These are phyloP conservation scores for Stercorarius parasiticus DNA, from an alignment of 2,113 vertebrate species.

Conservation along the genomic window DNA sequence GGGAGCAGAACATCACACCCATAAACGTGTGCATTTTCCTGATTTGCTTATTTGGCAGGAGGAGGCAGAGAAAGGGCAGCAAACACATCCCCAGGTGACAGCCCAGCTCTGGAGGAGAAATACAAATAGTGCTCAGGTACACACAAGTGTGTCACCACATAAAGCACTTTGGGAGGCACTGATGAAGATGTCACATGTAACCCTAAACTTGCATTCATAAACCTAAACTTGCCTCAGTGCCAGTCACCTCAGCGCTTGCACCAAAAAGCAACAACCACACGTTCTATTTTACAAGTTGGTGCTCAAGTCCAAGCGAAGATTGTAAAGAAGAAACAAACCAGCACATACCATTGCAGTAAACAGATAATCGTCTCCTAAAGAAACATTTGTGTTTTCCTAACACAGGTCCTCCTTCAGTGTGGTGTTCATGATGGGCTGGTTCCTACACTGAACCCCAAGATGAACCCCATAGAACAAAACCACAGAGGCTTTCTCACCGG, in stretches of 20 bases:
- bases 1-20: not conserved
- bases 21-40: not conserved
- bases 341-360: not conserved
- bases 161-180: not conserved
- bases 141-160: accelerated
- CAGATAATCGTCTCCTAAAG: not conserved
- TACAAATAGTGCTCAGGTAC: not conserved
- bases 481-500: not conserved
- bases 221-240: not conserved
- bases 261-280: not conserved
- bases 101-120: not conserved
- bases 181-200: not conserved
- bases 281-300: not conserved
- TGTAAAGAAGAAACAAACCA: not conserved
- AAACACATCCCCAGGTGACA: not conserved
- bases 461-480: not conserved
- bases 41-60: not conserved
- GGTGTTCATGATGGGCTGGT: not conserved
- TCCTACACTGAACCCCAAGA: not conserved
- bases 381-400: not conserved
- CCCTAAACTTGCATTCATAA: not conserved
- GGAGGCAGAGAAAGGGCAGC: not conserved
- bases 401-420: not conserved
- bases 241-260: not conserved
- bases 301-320: not conserved